phyloP scores from a whole-genome alignment of 2,888 invertebrate genomes.

The Norana najaformis region DNA sequence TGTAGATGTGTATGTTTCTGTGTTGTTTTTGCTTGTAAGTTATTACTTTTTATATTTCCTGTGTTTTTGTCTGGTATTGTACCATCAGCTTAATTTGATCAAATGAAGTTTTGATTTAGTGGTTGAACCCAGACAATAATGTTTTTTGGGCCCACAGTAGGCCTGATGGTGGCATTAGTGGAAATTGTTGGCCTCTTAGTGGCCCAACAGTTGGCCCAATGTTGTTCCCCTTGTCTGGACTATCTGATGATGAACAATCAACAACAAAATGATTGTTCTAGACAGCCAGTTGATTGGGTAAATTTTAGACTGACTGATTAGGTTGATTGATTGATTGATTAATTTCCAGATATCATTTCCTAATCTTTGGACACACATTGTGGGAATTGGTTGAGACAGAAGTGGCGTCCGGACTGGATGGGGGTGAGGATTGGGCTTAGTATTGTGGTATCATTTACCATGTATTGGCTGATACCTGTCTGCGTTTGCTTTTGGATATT shows the following conservation, averaged over 20 bases:
- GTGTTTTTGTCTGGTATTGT: not conserved
- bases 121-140: not conserved
- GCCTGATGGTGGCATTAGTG: not conserved
- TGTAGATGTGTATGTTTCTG: not conserved
- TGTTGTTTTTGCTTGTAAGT: not conserved
- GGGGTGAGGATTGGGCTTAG: not conserved
- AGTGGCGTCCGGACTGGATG: not conserved
- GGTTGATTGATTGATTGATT: not conserved
- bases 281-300: too few species aligned
- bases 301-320: not conserved
- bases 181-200: not conserved
- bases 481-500: not conserved
- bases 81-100: not conserved
- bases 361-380: not conserved
- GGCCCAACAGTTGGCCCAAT: too few species aligned
- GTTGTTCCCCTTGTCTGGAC: too few species aligned
- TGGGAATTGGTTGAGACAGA: not conserved
- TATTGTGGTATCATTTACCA: not conserved
- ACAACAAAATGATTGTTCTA: too few species aligned
- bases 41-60: not conserved
- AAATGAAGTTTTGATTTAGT: not conserved
- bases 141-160: not conserved
- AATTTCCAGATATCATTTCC: not conserved
- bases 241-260: too few species aligned
- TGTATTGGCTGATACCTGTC: not conserved